Evolutionary conservation across 2,797 vertebrate genomes (phyloP).

Genomic region (Naso thynnoides): DNA sequence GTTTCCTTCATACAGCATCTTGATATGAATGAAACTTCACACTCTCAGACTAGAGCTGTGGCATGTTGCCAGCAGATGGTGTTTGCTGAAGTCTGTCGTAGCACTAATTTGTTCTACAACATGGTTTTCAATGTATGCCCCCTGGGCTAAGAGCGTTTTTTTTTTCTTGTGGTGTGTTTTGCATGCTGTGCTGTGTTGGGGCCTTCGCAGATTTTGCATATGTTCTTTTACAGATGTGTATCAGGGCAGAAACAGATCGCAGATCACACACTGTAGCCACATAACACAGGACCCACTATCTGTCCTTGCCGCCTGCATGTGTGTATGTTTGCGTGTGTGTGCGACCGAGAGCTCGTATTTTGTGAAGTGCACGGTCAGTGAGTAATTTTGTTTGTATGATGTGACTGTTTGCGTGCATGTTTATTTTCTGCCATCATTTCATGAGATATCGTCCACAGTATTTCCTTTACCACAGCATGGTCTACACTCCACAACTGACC

Average conservation of each 20-base stretch:
- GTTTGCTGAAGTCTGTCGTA: constrained; percentile 32
- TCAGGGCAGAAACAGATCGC: constrained; percentile 50
- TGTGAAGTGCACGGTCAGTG: background rate
- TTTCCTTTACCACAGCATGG: constrained; percentile 1
- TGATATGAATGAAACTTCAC: constrained; percentile 38
- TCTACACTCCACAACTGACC: constrained; percentile 5
- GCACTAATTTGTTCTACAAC: constrained; percentile 13
- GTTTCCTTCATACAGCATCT: constrained; percentile 22
- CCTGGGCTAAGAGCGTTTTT: constrained; percentile 15
- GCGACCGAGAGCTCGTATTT: background rate
- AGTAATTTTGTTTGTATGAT: background rate
- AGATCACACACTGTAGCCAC: constrained; percentile 27
- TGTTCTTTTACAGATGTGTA: constrained; percentile 54
- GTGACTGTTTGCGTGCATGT: constrained; percentile 2
- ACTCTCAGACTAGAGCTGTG: constrained; percentile 8
- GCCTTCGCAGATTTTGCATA: constrained; percentile 72
- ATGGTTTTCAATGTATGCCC: constrained; percentile 26
- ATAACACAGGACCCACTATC: constrained; percentile 39
- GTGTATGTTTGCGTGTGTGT: background rate
- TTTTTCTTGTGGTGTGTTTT: constrained; percentile 60
- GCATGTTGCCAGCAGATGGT: constrained; percentile 29
- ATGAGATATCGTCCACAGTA: background rate
- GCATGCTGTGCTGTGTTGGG: constrained; percentile 48
- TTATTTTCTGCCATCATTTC: constrained; percentile 7
- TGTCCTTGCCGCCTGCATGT: background rate